Conservation (phyloP, 30 jellyfish, hydroid and myxozoan genomes). For the Clytia hemisphaerica region DNA sequence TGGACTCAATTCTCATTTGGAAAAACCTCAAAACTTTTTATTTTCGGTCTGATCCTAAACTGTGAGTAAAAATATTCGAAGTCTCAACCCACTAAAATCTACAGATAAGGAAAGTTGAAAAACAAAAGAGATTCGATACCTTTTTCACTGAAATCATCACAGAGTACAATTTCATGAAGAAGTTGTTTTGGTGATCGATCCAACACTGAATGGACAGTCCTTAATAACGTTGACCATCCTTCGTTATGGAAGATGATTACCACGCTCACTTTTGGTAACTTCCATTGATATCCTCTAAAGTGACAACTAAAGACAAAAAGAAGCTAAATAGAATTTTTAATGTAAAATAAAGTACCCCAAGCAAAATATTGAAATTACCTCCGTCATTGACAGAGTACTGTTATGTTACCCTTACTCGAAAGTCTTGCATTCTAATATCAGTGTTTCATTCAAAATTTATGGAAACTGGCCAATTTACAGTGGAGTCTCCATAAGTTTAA, state of each 20-base stretch:
- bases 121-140: slow-evolving; percentile 31
- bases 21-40: not conserved
- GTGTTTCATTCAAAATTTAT: too few relatives aligned
- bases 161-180: slow-evolving; percentile 76
- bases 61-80: not conserved
- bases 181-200: slow-evolving; percentile 88
- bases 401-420: too few relatives aligned
- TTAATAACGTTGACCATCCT: slow-evolving; percentile 80
- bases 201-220: slow-evolving; percentile 84
- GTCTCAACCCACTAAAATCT: not conserved
- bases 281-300: slow-evolving; percentile 40
- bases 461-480: too few relatives aligned
- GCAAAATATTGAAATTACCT: too few relatives aligned
- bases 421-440: too few relatives aligned
- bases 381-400: too few relatives aligned
- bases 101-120: not conserved
- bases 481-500: too few relatives aligned
- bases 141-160: slow-evolving; percentile 81
- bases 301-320: slow-evolving; percentile 53
- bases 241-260: slow-evolving; percentile 82
- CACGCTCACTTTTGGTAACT: slow-evolving; percentile 79
- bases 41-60: too few relatives aligned
- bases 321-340: not conserved
- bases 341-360: too few relatives aligned
- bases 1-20: not conserved